Conservation (phyloP, 2,797 vertebrate genomes). For the Remorina albescens region DNA sequence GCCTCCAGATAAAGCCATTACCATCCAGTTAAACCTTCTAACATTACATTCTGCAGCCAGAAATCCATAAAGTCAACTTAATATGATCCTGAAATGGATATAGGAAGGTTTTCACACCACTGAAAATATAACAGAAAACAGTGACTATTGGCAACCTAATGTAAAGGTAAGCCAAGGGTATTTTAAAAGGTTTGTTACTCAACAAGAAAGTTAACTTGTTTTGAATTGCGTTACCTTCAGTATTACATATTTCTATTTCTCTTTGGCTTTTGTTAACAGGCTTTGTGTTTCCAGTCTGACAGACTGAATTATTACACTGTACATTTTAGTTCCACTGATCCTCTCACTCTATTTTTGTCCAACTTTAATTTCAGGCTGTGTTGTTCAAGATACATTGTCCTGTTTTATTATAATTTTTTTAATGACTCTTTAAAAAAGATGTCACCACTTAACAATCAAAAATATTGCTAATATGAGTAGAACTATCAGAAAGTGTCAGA, state of each 20-base stretch:
- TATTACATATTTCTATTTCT: not conserved
- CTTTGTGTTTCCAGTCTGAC: not conserved
- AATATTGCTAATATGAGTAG: too few species aligned
- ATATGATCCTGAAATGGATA: too few species aligned
- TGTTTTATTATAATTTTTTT: too few species aligned
- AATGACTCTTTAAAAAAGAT: too few species aligned
- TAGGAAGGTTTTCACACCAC: too few species aligned
- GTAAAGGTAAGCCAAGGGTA: constrained; percentile 43
- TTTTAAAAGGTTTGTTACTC: not conserved
- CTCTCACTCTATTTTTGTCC: too few species aligned
- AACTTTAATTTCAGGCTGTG: too few species aligned
- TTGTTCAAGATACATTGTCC: too few species aligned
- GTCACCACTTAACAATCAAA: too few species aligned
- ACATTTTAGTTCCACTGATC: not conserved
- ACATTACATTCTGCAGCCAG: not conserved
- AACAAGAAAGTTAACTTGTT: not conserved
- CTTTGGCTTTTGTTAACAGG: not conserved
- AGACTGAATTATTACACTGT: not conserved
- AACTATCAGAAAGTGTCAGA: not conserved
- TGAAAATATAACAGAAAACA: too few species aligned
- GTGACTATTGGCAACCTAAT: constrained; percentile 58
- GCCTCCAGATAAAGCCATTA: not conserved
- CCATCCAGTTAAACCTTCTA: not conserved
- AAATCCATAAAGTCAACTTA: not conserved
- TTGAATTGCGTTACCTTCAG: too few species aligned